phyloP scores from a whole-genome alignment of 2,797 vertebrate genomes.

The Cetoscarus ocellatus region DNA sequence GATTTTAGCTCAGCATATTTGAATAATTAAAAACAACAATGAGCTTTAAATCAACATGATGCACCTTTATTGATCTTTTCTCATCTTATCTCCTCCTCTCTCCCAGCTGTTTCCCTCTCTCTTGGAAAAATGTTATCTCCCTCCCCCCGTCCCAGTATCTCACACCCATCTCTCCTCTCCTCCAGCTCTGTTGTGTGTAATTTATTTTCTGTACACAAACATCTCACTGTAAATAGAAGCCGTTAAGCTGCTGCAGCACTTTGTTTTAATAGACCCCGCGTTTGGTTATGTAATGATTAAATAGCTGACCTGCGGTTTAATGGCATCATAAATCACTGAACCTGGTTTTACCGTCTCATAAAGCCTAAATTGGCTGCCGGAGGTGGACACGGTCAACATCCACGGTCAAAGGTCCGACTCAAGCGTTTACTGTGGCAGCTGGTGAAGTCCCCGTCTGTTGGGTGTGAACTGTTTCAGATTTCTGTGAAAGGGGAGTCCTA shows the following conservation, averaged over 20 bases:
- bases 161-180: conserved; percentile 9
- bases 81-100: background rate
- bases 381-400: conserved; percentile 10
- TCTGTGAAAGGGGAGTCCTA: too few relatives aligned
- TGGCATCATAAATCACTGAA: conserved; percentile 45
- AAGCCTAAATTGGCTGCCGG: conserved; percentile 31
- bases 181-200: conserved; percentile 26
- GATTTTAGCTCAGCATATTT: too few relatives aligned
- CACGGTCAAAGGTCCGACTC: conserved; percentile 43
- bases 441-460: background rate
- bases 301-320: conserved; percentile 56
- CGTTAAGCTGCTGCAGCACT: conserved; percentile 41
- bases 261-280: conserved; percentile 37
- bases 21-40: too few relatives aligned
- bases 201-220: conserved; percentile 45
- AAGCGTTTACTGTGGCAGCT: conserved; percentile 3
- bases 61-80: conserved; percentile 4
- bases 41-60: too few relatives aligned
- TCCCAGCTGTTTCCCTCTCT: background rate
- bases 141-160: conserved; percentile 2
- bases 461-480: too few relatives aligned
- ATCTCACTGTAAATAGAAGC: conserved; percentile 53
- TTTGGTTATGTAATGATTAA: conserved; percentile 66
- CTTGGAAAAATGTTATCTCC: background rate
- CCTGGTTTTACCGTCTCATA: conserved; percentile 24